Evolutionary conservation across 1,140 invertebrate species (phyloP), one percentile per base, ranked within the genome.

Genomic region (Caerostris extrusa): DNA sequence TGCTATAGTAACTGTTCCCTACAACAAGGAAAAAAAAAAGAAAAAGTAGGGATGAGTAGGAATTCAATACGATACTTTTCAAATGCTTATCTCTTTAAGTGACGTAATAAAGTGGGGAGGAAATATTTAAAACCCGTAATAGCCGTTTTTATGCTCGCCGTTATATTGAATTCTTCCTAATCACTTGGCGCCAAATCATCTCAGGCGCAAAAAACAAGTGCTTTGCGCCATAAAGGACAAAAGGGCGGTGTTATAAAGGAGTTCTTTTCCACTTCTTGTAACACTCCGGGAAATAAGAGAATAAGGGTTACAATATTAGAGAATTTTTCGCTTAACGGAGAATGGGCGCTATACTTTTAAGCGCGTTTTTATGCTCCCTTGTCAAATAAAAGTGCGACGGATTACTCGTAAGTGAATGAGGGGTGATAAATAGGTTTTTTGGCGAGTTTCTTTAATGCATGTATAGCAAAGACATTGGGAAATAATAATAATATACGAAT

Each of bases 41-140:
- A n/a, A 77, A 34, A 17, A 60, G 19, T 10, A 19, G 6, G n/a
- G 34, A n/a, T 6, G 5, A 7, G 19, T 53, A 92, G 82, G 58
- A 34, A 64, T 50, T 19, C 86, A 17, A 10, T 56, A 17, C 71
- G 71, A 77, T 77, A 77, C 57, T 77, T 90, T 85, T 56, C 34
- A 81, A 69, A 82, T 83, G 81, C 77, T 69, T 92, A 82, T 85
- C 77, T 92, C 81, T 92, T 83, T 92, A 92, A 92, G 61, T 83
- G 81, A 67, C 60, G 90, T 92, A 92, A 92, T 92, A 92, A 92
- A 92, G 90, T 92, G 81, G 34, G 60, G 17, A 56, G 56, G 90
- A 92, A 92, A 92, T 92, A 92, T 92, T 92, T 92, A 92, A 92
- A 92, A 85, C 60, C 90, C 50, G 90, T 92, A 92, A 92, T 83